A percentile compares a stretch with the other conserved stretches of the same genome.
Evolutionary conservation across 1,140 invertebrate species (phyloP).

Genomic region (Trissolcus basalis): DNA sequence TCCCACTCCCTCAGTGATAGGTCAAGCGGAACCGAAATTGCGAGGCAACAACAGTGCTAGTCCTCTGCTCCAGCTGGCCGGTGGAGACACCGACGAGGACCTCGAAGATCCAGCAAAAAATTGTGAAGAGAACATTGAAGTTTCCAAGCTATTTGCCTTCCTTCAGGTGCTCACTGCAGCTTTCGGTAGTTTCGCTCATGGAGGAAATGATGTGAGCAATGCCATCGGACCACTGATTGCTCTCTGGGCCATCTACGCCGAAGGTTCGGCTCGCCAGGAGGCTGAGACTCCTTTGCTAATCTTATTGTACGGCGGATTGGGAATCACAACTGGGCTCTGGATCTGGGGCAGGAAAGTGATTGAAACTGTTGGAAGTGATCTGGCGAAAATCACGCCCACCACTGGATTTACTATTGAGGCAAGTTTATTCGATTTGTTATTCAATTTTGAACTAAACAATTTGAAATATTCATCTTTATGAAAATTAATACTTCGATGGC

Average conservation of each 20-base stretch:
- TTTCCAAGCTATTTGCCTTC: conserved; percentile 92
- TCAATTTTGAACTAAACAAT: too few relatives aligned
- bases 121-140: conserved; percentile 75
- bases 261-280: conserved; percentile 86
- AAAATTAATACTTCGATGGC: too few relatives aligned
- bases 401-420: conserved; percentile 82
- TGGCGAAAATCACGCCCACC: conserved; percentile 97
- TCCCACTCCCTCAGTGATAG: conserved; percentile 12
- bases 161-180: conserved; percentile 96
- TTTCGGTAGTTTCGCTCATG: conserved; percentile 98
- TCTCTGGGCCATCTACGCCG: conserved; percentile 91
- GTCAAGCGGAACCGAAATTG: conserved; percentile 60
- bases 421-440: too few relatives aligned
- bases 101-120: conserved; percentile 41
- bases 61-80: conserved; percentile 65
- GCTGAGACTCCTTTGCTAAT: conserved; percentile 93
- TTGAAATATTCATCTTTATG: too few relatives aligned
- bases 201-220: conserved; percentile 98
- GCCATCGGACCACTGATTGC: conserved; percentile 97
- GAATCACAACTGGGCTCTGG: conserved; percentile 97
- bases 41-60: conserved; percentile 73
- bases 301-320: conserved; percentile 94
- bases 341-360: conserved; percentile 96
- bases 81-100: conserved; percentile 60
- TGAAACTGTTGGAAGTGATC: conserved; percentile 96